Conservation (phyloP, 64 coral and sea anemone species). For the Montipora capricornis region DNA sequence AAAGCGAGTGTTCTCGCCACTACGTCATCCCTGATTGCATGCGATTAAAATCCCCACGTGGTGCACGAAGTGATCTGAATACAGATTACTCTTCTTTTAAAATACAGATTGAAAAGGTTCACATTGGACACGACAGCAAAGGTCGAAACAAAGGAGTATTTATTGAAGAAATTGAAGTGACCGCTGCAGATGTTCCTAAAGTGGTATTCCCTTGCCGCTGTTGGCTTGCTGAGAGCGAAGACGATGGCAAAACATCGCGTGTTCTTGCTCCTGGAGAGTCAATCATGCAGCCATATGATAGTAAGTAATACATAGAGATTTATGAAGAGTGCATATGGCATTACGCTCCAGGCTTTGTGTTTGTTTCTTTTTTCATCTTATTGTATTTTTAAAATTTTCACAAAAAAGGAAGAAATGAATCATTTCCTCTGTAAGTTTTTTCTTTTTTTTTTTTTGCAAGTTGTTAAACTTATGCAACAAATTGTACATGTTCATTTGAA, state of each 20-base stretch:
- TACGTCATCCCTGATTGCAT: too few relatives aligned
- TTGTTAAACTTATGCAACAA: too few relatives aligned
- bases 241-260: slow-evolving; percentile 90
- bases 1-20: too few relatives aligned
- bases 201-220: slow-evolving; percentile 88
- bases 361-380: too few relatives aligned
- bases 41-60: background rate
- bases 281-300: slow-evolving; percentile 74
- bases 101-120: slow-evolving; percentile 76
- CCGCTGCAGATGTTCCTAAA: slow-evolving; percentile 69
- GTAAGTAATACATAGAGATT: slow-evolving; percentile 51
- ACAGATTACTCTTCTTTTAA: background rate
- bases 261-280: slow-evolving; percentile 79
- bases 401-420: too few relatives aligned
- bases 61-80: too few relatives aligned
- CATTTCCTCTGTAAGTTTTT: too few relatives aligned
- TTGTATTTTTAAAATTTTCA: too few relatives aligned
- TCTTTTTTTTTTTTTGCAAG: too few relatives aligned
- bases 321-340: too few relatives aligned
- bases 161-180: slow-evolving; percentile 86
- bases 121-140: slow-evolving; percentile 85
- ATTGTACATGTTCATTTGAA: too few relatives aligned
- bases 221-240: slow-evolving; percentile 95
- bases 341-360: too few relatives aligned
- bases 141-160: slow-evolving; percentile 86